phyloP scores from a whole-genome alignment of 2,888 invertebrate genomes.

The Polyommatus icarus region DNA sequence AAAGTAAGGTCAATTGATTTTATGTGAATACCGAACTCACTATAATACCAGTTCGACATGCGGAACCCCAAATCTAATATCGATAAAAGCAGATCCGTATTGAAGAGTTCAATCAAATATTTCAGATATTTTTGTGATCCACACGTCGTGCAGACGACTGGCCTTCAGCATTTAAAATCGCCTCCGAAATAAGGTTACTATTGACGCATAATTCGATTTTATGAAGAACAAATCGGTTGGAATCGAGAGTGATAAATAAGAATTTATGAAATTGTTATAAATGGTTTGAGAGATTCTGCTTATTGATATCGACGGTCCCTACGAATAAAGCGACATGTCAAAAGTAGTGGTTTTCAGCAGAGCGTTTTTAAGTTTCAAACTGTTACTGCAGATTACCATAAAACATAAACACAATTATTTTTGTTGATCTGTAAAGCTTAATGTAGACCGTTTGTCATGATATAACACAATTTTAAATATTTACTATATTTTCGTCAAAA shows the following conservation, averaged over 20 bases:
- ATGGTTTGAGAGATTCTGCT: background rate
- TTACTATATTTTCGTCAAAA: no score
- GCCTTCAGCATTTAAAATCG: conserved; percentile 2
- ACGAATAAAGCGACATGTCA: no score
- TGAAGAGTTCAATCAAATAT: background rate
- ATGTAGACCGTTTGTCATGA: no score
- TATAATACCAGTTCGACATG: background rate
- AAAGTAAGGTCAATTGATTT: no score
- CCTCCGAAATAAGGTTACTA: background rate
- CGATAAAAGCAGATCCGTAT: background rate
- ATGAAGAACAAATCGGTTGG: background rate
- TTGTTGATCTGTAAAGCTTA: no score
- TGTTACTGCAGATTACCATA: no score
- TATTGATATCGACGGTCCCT: no score
- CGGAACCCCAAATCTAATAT: background rate
- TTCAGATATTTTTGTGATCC: background rate
- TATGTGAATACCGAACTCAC: no score
- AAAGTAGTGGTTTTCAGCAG: no score
- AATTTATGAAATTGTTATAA: background rate
- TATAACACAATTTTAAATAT: no score
- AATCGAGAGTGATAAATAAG: background rate
- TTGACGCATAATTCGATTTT: background rate
- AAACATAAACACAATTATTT: no score
- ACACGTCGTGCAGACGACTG: background rate
- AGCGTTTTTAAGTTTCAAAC: no score